Conservation (phyloP, 2,113 vertebrate species). For the Pipra filicauda region DNA sequence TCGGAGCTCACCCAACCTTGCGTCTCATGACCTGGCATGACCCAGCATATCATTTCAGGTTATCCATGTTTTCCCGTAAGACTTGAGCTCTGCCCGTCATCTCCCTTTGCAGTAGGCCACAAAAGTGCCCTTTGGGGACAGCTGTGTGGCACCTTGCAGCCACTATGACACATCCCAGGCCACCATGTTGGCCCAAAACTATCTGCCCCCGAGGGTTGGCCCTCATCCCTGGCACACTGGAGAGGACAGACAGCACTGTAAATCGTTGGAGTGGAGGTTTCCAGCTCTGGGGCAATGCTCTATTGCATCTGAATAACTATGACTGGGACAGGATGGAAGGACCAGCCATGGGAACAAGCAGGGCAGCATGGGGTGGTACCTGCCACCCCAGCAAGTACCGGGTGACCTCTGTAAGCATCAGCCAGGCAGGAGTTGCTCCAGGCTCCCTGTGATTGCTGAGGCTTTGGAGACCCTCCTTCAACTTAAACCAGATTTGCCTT, state of each 20-base stretch:
- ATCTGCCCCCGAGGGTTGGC: rapidly evolving
- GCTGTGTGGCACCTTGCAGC: rapidly evolving
- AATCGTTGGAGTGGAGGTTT: background rate
- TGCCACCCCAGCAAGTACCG: background rate
- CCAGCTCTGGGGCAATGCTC: background rate
- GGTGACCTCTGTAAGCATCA: background rate
- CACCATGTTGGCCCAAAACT: background rate
- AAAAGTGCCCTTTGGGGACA: background rate
- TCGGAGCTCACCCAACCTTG: rapidly evolving
- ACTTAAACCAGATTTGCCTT: background rate
- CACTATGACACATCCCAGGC: background rate
- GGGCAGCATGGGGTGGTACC: background rate
- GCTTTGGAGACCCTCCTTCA: background rate
- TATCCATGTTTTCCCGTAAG: background rate
- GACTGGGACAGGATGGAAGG: background rate
- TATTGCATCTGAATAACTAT: background rate
- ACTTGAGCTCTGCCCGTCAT: rapidly evolving
- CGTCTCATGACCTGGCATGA: rapidly evolving
- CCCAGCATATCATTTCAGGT: background rate
- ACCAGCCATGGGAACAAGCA: rapidly evolving
- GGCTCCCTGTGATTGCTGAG: background rate
- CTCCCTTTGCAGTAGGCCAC: background rate
- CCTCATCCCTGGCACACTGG: background rate
- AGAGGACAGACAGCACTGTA: background rate
- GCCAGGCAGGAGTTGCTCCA: background rate